Conservation (phyloP, 1,140 invertebrate species). For the Trichonephila clavata region DNA sequence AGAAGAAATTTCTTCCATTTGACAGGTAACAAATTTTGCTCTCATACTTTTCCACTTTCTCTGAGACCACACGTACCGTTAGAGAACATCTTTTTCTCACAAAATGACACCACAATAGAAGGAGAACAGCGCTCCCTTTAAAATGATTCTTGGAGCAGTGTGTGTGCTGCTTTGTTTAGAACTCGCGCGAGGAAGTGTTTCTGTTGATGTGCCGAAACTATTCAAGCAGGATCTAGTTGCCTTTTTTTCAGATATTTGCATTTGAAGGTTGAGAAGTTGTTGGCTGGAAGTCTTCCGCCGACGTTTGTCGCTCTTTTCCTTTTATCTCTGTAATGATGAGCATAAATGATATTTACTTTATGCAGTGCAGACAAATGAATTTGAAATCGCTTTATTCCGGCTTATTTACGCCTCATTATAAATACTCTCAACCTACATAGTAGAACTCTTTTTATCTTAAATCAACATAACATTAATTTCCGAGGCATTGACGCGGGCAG, state of each 20-base stretch:
- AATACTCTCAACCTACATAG: background rate
- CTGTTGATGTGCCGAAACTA: background rate
- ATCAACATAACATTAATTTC: too few relatives aligned
- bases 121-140: constrained; percentile 39
- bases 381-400: background rate
- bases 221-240: background rate
- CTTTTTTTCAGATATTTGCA: background rate
- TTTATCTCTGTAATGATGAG: background rate
- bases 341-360: too few relatives aligned
- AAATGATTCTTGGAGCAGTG: constrained; percentile 13
- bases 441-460: too few relatives aligned
- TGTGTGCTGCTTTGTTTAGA: background rate
- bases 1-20: background rate
- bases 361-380: too few relatives aligned
- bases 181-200: background rate
- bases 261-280: constrained; percentile 6
- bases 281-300: background rate
- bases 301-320: background rate
- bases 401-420: background rate
- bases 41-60: background rate
- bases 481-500: too few relatives aligned
- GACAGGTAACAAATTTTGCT: constrained; percentile 4
- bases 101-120: constrained; percentile 31
- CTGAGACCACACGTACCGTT: constrained; percentile 30
- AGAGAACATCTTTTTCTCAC: background rate